phyloP scores from a whole-genome alignment of 53 echinoderm and acorn worm genomes.

The Arbacia lixula region DNA sequence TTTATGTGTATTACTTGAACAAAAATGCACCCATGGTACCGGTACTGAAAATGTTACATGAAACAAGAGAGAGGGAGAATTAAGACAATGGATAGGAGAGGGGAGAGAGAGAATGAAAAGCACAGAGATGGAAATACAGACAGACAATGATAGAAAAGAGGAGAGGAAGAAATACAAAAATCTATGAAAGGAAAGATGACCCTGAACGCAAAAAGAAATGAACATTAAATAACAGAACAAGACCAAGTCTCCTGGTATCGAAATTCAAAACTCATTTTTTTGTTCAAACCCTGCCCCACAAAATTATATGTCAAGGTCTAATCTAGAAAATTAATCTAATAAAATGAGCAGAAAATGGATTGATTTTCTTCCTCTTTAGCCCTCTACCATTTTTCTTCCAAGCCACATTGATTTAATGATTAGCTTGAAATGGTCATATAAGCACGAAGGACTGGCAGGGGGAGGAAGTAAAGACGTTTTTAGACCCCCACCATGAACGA shows the following conservation, averaged over 20 bases:
- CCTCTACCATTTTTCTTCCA: conserved; percentile 19
- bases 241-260: neutral
- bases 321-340: conserved; percentile 49
- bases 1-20: too few relatives aligned
- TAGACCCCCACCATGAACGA: conserved; percentile 35
- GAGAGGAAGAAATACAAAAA: neutral
- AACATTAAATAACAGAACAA: too few relatives aligned
- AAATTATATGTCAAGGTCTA: conserved; percentile 56
- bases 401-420: conserved; percentile 54
- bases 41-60: neutral
- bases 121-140: neutral
- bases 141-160: neutral
- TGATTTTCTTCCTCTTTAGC: conserved; percentile 10
- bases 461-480: conserved; percentile 5
- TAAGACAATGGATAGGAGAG: neutral
- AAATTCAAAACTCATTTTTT: conserved; percentile 4
- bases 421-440: conserved; percentile 28
- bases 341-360: conserved; percentile 60
- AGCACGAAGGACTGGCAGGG: conserved; percentile 4
- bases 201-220: too few relatives aligned
- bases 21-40: too few relatives aligned
- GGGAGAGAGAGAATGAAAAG: too few relatives aligned
- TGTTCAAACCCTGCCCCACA: conserved; percentile 24
- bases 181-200: neutral
- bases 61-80: neutral